A percentile compares a stretch with the other conserved stretches of the same genome.
phyloP scores from a whole-genome alignment of 2,113 vertebrate genomes.

The Monopterus albus region DNA sequence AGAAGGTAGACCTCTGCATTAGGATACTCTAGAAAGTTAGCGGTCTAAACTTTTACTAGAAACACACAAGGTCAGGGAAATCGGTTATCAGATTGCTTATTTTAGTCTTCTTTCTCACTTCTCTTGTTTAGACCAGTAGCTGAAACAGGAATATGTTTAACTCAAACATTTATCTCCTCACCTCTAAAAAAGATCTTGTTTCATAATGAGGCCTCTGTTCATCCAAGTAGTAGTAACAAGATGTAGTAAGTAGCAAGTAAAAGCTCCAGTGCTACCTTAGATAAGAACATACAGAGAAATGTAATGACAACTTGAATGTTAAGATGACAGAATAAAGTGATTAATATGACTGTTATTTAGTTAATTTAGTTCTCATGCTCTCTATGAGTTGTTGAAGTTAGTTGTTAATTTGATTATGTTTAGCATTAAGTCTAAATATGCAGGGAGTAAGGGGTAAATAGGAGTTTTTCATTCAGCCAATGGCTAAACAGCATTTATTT shows the following conservation, averaged over 20 bases:
- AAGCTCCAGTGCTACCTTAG: too few species aligned
- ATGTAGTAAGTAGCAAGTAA: too few species aligned
- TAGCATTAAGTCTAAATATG: background rate
- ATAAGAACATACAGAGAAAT: too few species aligned
- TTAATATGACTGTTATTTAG: too few species aligned
- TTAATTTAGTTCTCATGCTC: too few species aligned
- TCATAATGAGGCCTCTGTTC: too few species aligned
- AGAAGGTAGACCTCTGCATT: too few species aligned
- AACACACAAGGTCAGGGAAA: background rate
- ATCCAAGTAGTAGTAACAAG: too few species aligned
- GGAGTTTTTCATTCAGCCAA: conserved; percentile 8
- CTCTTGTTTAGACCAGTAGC: background rate
- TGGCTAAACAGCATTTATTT: conserved; percentile 17
- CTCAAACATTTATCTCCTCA: too few species aligned
- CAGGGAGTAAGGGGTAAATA: conserved; percentile 15
- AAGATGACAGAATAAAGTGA: too few species aligned
- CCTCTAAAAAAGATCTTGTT: too few species aligned
- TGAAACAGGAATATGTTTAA: background rate
- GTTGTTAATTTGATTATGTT: background rate
- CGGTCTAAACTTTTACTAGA: background rate
- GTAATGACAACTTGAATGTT: too few species aligned
- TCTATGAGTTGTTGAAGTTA: background rate
- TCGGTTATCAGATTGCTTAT: background rate
- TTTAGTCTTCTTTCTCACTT: background rate
- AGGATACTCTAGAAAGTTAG: conserved; percentile 21